Evolutionary conservation across 1,140 invertebrate genomes (phyloP), one percentile per base, ranked within the genome.

Genomic region (Muscidifurax raptorellus): DNA sequence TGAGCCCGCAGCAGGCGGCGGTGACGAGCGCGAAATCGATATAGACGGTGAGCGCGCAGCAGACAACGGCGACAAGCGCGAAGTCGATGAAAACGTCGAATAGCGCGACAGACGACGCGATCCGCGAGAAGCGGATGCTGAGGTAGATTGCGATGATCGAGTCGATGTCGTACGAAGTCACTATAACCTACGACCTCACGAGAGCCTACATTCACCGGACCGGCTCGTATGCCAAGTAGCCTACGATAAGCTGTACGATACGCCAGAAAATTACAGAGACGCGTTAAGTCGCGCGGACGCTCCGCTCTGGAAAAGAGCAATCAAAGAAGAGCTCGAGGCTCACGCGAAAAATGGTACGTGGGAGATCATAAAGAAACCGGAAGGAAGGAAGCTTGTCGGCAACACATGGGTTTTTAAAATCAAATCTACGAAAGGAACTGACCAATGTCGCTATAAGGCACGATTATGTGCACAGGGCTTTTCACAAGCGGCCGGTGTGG

Each of bases 401-500:
- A 7, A n/a, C 10, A 66, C 2, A 13, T 72, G 69, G 69, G 69
- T 72, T 18, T 72, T 72, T 32, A 72, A 36, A 32, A 32, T 72
- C 2, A 72, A 72, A 72, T 15, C 4, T 72, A 18, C 5, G 9
- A 36, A 32, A 30, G 2, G 6, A 1, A 28, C 1, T 15, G 18
- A 32, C 15, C 30, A 9, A 15, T 22, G 0, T 5, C 69, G 69
- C 7, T 32, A 32, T 22, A 72, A 72, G 32, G 69, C 69, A 15
- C 28, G 69, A 32, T 32, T 72, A 36, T 72, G 69, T 13, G 69
- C 69, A 9, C 28, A 72, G 27, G 71, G 71, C 1, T 67, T 27
- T 13, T 27, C 66, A 0, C 47, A 52, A 52, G 52, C 2, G 52
- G 52, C 81, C 40, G 89, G 89, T 22, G 52, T 88, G 18, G 89